A percentile compares a stretch with the other conserved stretches of the same genome.
Conservation (phyloP, 1,140 invertebrate species). For the Heliconius nattereri region DNA sequence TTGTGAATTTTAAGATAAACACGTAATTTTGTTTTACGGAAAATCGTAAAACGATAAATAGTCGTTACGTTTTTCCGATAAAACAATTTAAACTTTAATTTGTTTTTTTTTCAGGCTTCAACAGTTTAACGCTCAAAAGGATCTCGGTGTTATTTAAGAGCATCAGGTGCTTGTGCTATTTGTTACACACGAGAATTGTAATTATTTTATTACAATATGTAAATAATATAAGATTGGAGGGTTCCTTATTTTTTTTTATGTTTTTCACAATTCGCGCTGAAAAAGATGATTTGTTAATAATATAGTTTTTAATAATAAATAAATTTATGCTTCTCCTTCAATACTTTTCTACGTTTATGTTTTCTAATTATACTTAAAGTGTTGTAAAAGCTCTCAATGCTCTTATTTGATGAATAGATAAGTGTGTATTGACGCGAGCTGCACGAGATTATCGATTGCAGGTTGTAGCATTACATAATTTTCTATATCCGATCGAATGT, state of each 20-base stretch:
- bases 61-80: slow-evolving; percentile 14
- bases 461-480: slow-evolving; percentile 61
- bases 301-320: not conserved
- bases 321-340: not conserved
- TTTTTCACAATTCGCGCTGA: too few species aligned
- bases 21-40: slow-evolving; percentile 9
- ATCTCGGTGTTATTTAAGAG: not conserved
- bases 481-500: slow-evolving; percentile 68
- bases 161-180: not conserved
- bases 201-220: not conserved
- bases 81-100: slow-evolving; percentile 20
- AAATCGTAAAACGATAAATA: slow-evolving; percentile 20
- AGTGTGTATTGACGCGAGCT: slow-evolving; percentile 18
- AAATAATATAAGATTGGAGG: not conserved
- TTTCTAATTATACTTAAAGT: not conserved
- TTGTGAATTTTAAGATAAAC: slow-evolving; percentile 38
- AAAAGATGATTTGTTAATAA: not conserved
- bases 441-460: slow-evolving; percentile 55
- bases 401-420: not conserved
- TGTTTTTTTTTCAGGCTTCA: not conserved
- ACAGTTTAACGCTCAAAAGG: not conserved
- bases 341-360: not conserved
- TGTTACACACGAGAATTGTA: not conserved
- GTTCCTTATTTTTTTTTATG: not conserved
- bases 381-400: too few species aligned